phyloP scores from a whole-genome alignment of 1,140 invertebrate species.

The Venturia canescens region DNA sequence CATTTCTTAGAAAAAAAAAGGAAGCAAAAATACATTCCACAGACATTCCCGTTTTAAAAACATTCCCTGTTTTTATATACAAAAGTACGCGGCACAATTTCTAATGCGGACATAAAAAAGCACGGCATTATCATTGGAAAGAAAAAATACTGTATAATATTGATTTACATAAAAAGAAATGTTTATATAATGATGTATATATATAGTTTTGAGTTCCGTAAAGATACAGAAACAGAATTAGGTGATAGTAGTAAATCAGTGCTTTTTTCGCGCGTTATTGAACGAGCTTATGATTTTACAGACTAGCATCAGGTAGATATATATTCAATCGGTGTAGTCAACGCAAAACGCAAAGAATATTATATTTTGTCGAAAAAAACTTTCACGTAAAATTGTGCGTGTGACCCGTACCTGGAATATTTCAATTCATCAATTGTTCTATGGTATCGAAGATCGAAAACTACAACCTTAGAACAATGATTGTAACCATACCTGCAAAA shows the following conservation, averaged over 20 bases:
- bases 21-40: not conserved
- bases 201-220: slow-evolving; percentile 43
- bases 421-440: slow-evolving; percentile 49
- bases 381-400: slow-evolving; percentile 59
- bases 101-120: slow-evolving; percentile 26
- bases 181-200: slow-evolving; percentile 39
- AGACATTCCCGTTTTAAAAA: slow-evolving; percentile 10
- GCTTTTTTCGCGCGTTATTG: not conserved
- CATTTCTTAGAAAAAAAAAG: slow-evolving; percentile 23
- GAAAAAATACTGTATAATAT: slow-evolving; percentile 36
- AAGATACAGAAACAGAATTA: slow-evolving; percentile 51
- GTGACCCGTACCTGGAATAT: slow-evolving; percentile 46
- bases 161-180: slow-evolving; percentile 37
- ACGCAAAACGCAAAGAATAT: slow-evolving; percentile 44
- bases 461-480: slow-evolving; percentile 82
- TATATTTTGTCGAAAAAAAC: slow-evolving; percentile 43
- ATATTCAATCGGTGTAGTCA: slow-evolving; percentile 29
- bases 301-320: slow-evolving; percentile 60
- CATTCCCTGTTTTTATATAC: slow-evolving; percentile 5
- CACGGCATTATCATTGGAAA: not conserved
- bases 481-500: slow-evolving; percentile 81
- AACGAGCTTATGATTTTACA: slow-evolving; percentile 52
- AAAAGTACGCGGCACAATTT: slow-evolving; percentile 24
- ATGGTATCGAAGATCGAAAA: slow-evolving; percentile 49
- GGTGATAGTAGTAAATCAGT: slow-evolving; percentile 16